A percentile compares a stretch with the other conserved stretches of the same genome.
phyloP scores from a whole-genome alignment of 1,140 invertebrate genomes.

The Achatina immaculata region DNA sequence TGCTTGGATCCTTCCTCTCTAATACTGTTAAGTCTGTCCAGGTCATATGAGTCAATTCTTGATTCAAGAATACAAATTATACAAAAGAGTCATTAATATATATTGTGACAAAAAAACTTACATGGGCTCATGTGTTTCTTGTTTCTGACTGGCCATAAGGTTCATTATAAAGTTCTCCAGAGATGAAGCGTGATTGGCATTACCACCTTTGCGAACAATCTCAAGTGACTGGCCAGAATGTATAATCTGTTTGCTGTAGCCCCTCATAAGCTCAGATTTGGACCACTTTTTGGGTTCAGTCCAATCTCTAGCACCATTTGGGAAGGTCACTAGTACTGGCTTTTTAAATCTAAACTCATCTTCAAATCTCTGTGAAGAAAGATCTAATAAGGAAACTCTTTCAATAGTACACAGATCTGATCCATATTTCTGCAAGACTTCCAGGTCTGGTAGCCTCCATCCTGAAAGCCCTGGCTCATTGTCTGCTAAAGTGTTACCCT shows the following conservation, averaged over 20 bases:
- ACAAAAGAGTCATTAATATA: background rate
- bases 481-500: background rate
- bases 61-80: too few relatives aligned
- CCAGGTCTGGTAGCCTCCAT: conserved; percentile 52
- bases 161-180: conserved; percentile 57
- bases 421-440: conserved; percentile 41
- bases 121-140: conserved; percentile 50
- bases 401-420: conserved; percentile 55
- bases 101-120: conserved; percentile 40
- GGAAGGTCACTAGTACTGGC: conserved; percentile 62
- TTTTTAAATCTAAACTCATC: conserved; percentile 57
- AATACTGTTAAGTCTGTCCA: too few relatives aligned
- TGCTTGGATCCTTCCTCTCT: too few relatives aligned
- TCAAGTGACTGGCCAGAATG: conserved; percentile 59
- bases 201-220: conserved; percentile 63
- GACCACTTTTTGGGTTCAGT: conserved; percentile 58
- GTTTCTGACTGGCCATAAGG: conserved; percentile 47
- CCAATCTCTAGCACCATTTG: conserved; percentile 63
- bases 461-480: conserved; percentile 31
- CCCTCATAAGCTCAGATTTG: conserved; percentile 45
- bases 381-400: conserved; percentile 44
- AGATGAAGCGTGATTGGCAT: conserved; percentile 54
- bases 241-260: conserved; percentile 59
- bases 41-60: too few relatives aligned
- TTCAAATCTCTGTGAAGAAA: conserved; percentile 58